These are phyloP conservation scores for Galerucella pusilla DNA, from an alignment of 2,888 invertebrate genomes.

Conservation along the genomic window DNA sequence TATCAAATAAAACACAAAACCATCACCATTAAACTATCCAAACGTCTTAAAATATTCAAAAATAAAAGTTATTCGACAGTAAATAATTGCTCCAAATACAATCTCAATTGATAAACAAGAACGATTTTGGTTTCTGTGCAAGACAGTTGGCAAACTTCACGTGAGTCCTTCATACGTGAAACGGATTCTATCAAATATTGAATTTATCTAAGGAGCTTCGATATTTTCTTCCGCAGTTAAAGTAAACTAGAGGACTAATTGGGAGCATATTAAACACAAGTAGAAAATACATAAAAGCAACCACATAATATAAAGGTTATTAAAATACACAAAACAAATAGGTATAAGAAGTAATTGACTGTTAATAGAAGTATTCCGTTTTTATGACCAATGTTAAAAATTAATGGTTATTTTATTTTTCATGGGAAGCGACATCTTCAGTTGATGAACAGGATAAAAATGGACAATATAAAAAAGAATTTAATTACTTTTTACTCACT, in stretches of 20 bases:
- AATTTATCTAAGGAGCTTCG: too few relatives aligned
- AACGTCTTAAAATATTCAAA: too few relatives aligned
- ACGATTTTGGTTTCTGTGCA: too few relatives aligned
- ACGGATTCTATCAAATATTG: too few relatives aligned
- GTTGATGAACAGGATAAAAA: conserved; percentile 5
- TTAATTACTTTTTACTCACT: conserved; percentile 23
- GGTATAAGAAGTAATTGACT: conserved; percentile 16
- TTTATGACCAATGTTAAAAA: conserved; percentile 13
- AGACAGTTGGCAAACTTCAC: too few relatives aligned
- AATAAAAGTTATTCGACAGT: too few relatives aligned
- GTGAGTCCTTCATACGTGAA: too few relatives aligned
- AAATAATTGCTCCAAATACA: too few relatives aligned
- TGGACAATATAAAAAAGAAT: conserved; percentile 22
- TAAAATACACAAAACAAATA: conserved; percentile 10
- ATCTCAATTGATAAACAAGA: too few relatives aligned
- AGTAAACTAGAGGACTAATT: neutral
- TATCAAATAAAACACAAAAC: too few relatives aligned
- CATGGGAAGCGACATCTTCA: conserved; percentile 22
- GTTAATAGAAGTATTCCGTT: conserved; percentile 15
- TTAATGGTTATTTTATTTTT: conserved; percentile 19
- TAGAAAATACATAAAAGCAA: neutral
- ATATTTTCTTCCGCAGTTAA: too few relatives aligned
- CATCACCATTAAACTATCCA: too few relatives aligned
- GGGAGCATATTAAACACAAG: neutral
- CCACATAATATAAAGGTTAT: neutral